phyloP scores from a whole-genome alignment of 2,113 vertebrate genomes.

The Ia io region DNA sequence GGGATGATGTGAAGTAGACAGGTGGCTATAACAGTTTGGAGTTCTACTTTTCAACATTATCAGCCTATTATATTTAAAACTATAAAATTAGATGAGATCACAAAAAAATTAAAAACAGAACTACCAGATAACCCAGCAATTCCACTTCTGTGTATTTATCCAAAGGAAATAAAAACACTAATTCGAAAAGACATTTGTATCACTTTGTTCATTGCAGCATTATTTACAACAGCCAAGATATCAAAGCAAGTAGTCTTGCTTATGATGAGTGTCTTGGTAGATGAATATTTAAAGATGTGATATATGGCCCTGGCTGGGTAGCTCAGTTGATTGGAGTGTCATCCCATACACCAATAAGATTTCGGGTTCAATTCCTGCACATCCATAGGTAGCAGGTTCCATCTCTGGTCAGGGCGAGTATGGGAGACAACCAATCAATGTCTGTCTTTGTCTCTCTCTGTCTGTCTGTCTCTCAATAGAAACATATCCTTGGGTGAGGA shows the following conservation, averaged over 20 bases:
- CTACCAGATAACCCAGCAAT: not conserved
- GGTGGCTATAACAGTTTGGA: not conserved
- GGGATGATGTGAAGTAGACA: not conserved
- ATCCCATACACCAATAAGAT: too few relatives aligned
- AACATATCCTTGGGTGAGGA: too few relatives aligned
- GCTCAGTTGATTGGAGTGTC: too few relatives aligned
- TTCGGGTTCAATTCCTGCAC: too few relatives aligned
- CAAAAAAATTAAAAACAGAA: not conserved
- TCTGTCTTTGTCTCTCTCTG: too few relatives aligned
- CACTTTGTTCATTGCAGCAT: not conserved
- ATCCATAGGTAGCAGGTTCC: too few relatives aligned
- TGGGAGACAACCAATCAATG: too few relatives aligned
- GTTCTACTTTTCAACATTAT: not conserved
- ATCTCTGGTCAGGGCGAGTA: too few relatives aligned
- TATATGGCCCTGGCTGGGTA: too few relatives aligned
- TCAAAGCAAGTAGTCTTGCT: not conserved
- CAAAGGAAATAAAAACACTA: not conserved
- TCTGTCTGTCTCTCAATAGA: too few relatives aligned
- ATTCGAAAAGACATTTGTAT: not conserved
- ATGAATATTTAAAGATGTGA: not conserved
- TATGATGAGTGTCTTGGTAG: not conserved
- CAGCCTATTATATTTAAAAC: not conserved
- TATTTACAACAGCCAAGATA: not conserved
- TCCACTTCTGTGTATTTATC: not conserved
- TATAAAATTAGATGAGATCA: not conserved